A percentile compares a stretch with the other conserved stretches of the same genome.
These are phyloP conservation scores for Chiloscyllium punctatum DNA, from an alignment of 2,797 vertebrate species.

Conservation along the genomic window DNA sequence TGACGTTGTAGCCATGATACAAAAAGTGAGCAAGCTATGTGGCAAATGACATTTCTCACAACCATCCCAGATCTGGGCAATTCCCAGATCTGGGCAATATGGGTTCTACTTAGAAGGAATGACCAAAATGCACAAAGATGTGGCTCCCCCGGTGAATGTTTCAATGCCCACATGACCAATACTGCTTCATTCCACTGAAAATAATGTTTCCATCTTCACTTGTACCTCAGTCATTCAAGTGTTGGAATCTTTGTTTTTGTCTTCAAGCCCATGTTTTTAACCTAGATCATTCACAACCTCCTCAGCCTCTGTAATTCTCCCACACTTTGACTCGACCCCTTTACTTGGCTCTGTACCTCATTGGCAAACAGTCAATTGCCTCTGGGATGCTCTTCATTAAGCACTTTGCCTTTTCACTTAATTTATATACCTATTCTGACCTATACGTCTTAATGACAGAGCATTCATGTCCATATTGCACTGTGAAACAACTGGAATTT, in stretches of 20 bases:
- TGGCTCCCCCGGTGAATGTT: neutral
- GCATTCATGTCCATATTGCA: neutral
- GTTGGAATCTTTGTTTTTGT: neutral
- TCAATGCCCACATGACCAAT: neutral
- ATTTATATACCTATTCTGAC: neutral
- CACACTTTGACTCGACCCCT: neutral
- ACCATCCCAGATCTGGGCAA: too few relatives aligned
- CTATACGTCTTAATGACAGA: neutral
- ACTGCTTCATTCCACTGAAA: neutral
- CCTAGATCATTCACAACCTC: neutral
- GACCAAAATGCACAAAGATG: neutral
- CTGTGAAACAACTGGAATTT: neutral
- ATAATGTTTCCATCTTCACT: too few relatives aligned
- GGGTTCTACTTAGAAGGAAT: neutral
- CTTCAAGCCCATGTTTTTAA: neutral
- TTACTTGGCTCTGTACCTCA: neutral
- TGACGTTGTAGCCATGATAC: too few relatives aligned
- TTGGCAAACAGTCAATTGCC: neutral
- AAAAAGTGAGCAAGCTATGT: too few relatives aligned
- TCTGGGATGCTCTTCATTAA: neutral
- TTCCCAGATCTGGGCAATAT: neutral
- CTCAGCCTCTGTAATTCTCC: neutral
- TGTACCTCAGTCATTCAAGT: neutral
- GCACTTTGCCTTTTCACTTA: neutral
- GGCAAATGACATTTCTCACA: too few relatives aligned